A percentile compares a stretch with the other conserved stretches of the same genome.
Conservation (phyloP, 2,797 vertebrate genomes). For the Pempheris klunzingeri region DNA sequence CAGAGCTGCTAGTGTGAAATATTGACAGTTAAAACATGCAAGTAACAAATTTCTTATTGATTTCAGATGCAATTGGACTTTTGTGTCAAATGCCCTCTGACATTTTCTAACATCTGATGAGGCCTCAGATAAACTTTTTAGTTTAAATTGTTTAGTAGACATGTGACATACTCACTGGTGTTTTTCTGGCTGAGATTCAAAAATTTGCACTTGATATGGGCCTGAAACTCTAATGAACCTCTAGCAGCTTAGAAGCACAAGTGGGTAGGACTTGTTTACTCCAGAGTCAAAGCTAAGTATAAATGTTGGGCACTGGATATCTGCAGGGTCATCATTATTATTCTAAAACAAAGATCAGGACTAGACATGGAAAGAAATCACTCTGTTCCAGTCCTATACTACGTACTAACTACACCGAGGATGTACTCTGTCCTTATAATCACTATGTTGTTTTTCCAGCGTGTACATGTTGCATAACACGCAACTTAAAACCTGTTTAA, state of each 20-base stretch:
- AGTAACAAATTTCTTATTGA: constrained; percentile 7
- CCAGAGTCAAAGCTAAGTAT: constrained; percentile 54
- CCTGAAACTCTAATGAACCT: constrained; percentile 45
- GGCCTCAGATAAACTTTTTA: background rate
- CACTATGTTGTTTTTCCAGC: background rate
- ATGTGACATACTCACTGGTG: constrained; percentile 30
- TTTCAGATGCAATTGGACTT: constrained; percentile 22
- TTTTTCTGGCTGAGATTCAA: constrained; percentile 37
- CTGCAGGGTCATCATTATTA: constrained; percentile 30
- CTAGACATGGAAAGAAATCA: background rate
- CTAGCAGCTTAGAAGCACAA: constrained; percentile 50
- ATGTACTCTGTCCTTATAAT: background rate
- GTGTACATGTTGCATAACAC: background rate
- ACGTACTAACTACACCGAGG: background rate
- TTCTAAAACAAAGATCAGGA: constrained; percentile 10
- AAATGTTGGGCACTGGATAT: constrained; percentile 38
- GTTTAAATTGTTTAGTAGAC: constrained; percentile 3
- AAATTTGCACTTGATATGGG: constrained; percentile 55
- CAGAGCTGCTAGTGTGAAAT: constrained; percentile 5
- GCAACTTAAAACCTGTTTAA: background rate
- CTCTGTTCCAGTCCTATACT: background rate
- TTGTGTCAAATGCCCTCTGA: background rate
- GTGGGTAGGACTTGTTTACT: constrained; percentile 55
- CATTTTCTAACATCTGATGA: background rate
- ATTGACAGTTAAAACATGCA: constrained; percentile 19